phyloP scores from a whole-genome alignment of 2,888 invertebrate species.

The Drosophila siamana region DNA sequence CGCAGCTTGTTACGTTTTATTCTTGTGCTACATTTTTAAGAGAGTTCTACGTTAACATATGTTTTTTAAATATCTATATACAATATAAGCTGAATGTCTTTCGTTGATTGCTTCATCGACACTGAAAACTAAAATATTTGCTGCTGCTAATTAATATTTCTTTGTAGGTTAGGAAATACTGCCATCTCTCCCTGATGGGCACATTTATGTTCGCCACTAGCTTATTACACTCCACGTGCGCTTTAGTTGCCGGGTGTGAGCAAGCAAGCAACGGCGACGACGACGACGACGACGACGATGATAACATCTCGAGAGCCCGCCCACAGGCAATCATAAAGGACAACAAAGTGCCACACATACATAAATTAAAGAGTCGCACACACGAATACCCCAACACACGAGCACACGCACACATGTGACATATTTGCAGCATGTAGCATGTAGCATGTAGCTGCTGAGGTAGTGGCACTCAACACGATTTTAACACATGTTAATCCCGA shows the following conservation, averaged over 20 bases:
- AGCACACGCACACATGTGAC: background rate
- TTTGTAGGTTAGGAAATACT: background rate
- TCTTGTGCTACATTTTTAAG: no score
- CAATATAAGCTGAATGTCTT: no score
- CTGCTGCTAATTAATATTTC: background rate
- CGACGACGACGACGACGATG: conserved; percentile 23
- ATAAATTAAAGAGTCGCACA: conserved; percentile 70
- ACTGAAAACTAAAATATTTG: no score
- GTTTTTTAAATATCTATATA: no score
- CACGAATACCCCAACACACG: conserved; percentile 30
- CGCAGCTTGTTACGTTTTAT: no score
- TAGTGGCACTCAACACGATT: conserved; percentile 72
- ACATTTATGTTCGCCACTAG: background rate
- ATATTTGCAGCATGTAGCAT: background rate
- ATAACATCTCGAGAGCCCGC: conserved; percentile 56
- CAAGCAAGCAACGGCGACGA: background rate
- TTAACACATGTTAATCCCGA: conserved; percentile 77
- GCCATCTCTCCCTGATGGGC: no score
- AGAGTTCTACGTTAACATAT: no score
- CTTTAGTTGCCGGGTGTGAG: background rate
- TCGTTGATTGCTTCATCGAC: no score
- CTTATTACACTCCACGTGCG: background rate
- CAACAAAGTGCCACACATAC: conserved; percentile 77
- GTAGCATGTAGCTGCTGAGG: conserved; percentile 10
- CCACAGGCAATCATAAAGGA: conserved; percentile 72